phyloP scores from a whole-genome alignment of 2,888 invertebrate genomes.

The Synergus itoensis region DNA sequence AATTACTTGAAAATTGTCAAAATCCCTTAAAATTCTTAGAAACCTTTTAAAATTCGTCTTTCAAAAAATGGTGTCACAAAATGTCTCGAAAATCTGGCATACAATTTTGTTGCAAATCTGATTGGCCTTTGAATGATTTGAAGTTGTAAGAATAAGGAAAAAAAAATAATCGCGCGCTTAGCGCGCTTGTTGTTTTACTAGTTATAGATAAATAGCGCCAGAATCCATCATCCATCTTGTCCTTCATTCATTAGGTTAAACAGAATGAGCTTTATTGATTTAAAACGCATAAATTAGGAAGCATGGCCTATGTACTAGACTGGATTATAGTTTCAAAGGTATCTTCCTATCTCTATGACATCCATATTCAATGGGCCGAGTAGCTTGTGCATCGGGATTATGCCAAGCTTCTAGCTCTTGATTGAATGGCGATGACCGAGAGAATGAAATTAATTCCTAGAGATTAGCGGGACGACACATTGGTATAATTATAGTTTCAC shows the following conservation, averaged over 20 bases:
- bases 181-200: too few species aligned
- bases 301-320: background rate
- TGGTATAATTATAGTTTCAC: slow-evolving; percentile 58
- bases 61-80: too few species aligned
- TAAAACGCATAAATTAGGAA: background rate
- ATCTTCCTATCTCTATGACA: background rate
- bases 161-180: too few species aligned
- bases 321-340: background rate
- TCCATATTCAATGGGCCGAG: slow-evolving; percentile 65
- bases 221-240: background rate
- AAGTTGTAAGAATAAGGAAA: too few species aligned
- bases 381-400: slow-evolving; percentile 60
- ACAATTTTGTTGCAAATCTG: too few species aligned
- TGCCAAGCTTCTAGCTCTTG: slow-evolving; percentile 58
- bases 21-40: too few species aligned
- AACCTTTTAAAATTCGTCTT: too few species aligned
- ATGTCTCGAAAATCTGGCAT: too few species aligned
- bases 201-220: background rate
- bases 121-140: too few species aligned
- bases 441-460: slow-evolving; percentile 73
- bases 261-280: background rate
- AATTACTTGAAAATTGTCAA: too few species aligned
- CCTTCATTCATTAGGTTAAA: background rate
- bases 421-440: slow-evolving; percentile 70
- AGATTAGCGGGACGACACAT: slow-evolving; percentile 70